A percentile compares a stretch with the other conserved stretches of the same genome.
phyloP scores from a whole-genome alignment of 2,113 vertebrate genomes.

The Chloebia gouldiae region DNA sequence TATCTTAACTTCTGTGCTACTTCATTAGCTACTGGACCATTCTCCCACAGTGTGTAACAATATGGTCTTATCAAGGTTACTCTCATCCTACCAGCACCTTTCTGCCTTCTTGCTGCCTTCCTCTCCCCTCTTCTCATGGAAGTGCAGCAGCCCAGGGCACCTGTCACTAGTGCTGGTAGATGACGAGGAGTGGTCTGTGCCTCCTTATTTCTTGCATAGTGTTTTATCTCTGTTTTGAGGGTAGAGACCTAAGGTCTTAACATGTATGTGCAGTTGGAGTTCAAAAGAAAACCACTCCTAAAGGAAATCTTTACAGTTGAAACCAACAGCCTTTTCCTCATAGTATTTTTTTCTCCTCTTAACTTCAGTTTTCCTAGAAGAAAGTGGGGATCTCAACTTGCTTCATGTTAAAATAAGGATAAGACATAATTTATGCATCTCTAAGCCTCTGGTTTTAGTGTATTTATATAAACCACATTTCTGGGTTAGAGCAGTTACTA shows the following conservation, averaged over 20 bases:
- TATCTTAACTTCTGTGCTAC: background rate
- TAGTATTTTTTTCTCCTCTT: background rate
- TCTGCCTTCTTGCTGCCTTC: background rate
- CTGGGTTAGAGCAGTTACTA: background rate
- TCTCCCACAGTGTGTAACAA: background rate
- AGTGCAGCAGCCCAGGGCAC: background rate
- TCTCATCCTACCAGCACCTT: background rate
- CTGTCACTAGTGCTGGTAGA: background rate
- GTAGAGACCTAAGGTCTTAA: background rate
- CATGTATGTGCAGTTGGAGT: background rate
- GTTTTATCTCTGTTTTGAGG: background rate
- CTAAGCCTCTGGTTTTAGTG: background rate
- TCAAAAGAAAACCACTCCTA: background rate
- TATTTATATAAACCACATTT: constrained; percentile 1
- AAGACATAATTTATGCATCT: background rate
- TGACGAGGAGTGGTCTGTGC: background rate
- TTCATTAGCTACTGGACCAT: background rate
- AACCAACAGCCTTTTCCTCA: background rate
- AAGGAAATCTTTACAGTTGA: background rate
- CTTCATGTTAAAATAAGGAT: background rate
- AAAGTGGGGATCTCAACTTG: background rate
- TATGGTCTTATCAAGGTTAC: background rate
- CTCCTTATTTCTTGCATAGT: background rate
- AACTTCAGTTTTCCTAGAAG: background rate
- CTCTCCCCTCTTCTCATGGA: background rate